These are phyloP conservation scores for Solen grandis DNA, from an alignment of 1,140 invertebrate species.

Conservation along the genomic window DNA sequence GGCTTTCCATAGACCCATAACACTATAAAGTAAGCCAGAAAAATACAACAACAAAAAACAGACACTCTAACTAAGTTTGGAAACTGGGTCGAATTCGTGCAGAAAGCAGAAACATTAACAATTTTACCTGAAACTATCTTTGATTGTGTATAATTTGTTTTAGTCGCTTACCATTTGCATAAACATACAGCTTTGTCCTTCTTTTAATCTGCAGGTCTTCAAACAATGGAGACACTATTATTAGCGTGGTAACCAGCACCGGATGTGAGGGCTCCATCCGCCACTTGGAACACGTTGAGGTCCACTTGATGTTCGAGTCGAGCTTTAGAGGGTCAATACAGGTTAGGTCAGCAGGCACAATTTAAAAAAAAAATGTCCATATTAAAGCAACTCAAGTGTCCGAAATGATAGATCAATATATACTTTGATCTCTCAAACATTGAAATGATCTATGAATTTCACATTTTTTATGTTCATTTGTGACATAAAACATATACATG, in stretches of 20 bases:
- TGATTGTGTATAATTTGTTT: not conserved
- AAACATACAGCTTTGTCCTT: not conserved
- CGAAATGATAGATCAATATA: no score
- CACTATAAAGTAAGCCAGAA: not conserved
- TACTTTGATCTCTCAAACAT: no score
- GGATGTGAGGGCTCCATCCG: slow-evolving; percentile 14
- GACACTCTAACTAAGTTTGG: not conserved
- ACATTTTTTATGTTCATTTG: no score
- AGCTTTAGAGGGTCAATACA: slow-evolving; percentile 25
- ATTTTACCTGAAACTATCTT: no score
- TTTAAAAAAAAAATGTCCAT: no score
- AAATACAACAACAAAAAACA: not conserved
- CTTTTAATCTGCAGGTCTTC: not conserved
- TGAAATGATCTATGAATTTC: no score
- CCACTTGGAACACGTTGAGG: slow-evolving; percentile 41
- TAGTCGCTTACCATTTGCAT: not conserved
- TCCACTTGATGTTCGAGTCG: slow-evolving; percentile 3
- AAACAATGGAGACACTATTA: slow-evolving; percentile 14
- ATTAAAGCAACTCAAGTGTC: no score
- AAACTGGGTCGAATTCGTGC: not conserved
- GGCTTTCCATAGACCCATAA: not conserved
- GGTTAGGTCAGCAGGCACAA: no score
- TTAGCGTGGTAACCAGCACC: not conserved
- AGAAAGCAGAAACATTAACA: not conserved
- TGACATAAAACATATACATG: not conserved